Evolutionary conservation across 2,113 vertebrate species (phyloP), one percentile per base, ranked within the genome.

Genomic region (Lasiurus cinereus): DNA sequence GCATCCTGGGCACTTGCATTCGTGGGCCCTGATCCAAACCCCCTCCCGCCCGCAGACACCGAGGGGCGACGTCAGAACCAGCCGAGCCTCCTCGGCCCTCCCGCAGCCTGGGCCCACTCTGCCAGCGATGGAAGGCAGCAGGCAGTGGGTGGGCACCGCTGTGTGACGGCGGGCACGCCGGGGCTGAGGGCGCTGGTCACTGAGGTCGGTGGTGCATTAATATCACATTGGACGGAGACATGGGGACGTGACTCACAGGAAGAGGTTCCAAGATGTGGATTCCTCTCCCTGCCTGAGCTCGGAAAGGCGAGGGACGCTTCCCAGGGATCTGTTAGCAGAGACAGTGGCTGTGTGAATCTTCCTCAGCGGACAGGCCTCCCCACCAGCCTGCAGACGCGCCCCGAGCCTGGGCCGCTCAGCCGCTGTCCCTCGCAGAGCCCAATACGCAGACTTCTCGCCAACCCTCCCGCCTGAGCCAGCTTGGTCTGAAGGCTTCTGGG

Each of bases 201-300:
- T n/a, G 74, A 76, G 18, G 15, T 52, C 22, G 83, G 33, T 52
- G 52, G 18, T 62, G 82, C 62, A 83, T 54, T 52, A 77, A 22
- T 15, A 85, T 43, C 59, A 64, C 36, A 66, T 77, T 11, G 62
- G 70, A 87, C 21, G 77, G 16, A 46, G 29, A 70, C 85, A 27
- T 29, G 36, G 36, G 54, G 74, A 84, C 4, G 0, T 33, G 80
- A 91, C 24, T 83, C 72, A 78, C 4, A 94, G 78, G 22, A 93
- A 83, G 52, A 90, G 56, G 84, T 82, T 84, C 88, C 27, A 73
- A 92, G 48, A 56, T 33, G 39, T 73, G 62, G 73, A 56, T 43
- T 88, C 83, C 67, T 95, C 91, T 95, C 82, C 84, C 36, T 59
- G 56, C 72, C 83, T 89, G 56, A 78, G 69, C 72, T 43, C 67